phyloP scores from a whole-genome alignment of 2,113 vertebrate species.

The Paedocypris sp. region DNA sequence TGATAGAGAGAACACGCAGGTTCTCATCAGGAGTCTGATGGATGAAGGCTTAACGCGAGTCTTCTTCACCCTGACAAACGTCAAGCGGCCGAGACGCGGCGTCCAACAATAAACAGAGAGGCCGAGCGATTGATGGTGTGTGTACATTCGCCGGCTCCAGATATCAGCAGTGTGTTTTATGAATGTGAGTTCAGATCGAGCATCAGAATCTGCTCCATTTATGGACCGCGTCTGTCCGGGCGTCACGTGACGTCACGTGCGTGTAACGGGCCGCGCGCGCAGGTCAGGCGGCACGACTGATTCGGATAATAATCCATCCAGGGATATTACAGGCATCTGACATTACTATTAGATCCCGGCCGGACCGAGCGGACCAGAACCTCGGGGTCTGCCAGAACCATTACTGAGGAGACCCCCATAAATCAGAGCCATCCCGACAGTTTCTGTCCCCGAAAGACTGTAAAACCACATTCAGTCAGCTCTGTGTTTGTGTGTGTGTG shows the following conservation, averaged over 20 bases:
- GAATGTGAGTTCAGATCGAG: constrained; percentile 50
- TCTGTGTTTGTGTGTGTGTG: neutral
- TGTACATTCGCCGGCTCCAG: constrained; percentile 85
- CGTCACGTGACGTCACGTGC: constrained; percentile 47
- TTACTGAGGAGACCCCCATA: constrained; percentile 48
- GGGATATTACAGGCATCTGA: neutral
- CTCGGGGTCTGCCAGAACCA: constrained; percentile 45
- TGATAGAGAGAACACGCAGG: too few species aligned
- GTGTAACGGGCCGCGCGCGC: constrained; percentile 48
- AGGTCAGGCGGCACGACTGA: constrained; percentile 38
- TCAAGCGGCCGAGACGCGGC: constrained; percentile 42
- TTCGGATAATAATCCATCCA: neutral
- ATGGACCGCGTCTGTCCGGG: constrained; percentile 54
- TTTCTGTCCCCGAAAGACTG: constrained; percentile 37
- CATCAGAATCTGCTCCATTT: constrained; percentile 60
- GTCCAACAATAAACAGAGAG: constrained; percentile 47
- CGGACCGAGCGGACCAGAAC: constrained; percentile 44
- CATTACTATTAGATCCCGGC: constrained; percentile 15
- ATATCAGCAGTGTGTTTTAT: constrained; percentile 67
- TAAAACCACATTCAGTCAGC: constrained; percentile 38
- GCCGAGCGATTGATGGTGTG: constrained; percentile 77
- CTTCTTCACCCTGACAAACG: constrained; percentile 45
- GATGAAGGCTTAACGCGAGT: constrained; percentile 46
- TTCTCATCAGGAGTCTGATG: constrained; percentile 53
- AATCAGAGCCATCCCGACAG: constrained; percentile 43